These are phyloP conservation scores for Watsonalla cultraria DNA, from an alignment of 2,888 invertebrate genomes.

Conservation along the genomic window DNA sequence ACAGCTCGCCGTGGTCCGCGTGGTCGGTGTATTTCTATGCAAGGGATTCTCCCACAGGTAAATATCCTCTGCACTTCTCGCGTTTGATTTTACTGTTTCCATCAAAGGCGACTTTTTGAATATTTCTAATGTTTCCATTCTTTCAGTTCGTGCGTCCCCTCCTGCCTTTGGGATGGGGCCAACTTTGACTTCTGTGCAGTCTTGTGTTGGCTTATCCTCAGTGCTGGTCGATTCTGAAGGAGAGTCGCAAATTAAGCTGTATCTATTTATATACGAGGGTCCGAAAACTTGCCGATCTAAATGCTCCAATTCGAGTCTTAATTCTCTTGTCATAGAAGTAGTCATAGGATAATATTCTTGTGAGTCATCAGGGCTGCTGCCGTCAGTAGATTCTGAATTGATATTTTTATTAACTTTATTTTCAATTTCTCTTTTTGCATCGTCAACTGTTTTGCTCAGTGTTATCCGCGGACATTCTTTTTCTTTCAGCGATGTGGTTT, in stretches of 20 bases:
- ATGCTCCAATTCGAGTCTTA: conserved; percentile 89
- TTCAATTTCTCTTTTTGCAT: conserved; percentile 43
- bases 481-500: conserved; percentile 44
- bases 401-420: conserved; percentile 45
- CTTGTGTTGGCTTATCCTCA: conserved; percentile 55
- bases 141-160: conserved; percentile 36
- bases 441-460: conserved; percentile 57
- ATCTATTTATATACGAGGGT: conserved; percentile 55
- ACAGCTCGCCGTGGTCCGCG: conserved; percentile 65
- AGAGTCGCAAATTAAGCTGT: conserved; percentile 62
- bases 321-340: conserved; percentile 90
- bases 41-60: conserved; percentile 90
- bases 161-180: conserved; percentile 32
- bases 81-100: conserved; percentile 59
- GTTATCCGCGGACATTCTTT: conserved; percentile 59
- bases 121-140: conserved; percentile 36
- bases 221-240: conserved; percentile 66
- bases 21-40: conserved; percentile 74
- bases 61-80: conserved; percentile 81
- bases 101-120: conserved; percentile 55
- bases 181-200: conserved; percentile 40
- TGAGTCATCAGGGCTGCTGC: conserved; percentile 87
- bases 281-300: conserved; percentile 91
- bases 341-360: conserved; percentile 93
- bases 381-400: conserved; percentile 67